Evolutionary conservation across 2,797 vertebrate genomes (phyloP).

Genomic region (Florisuga fusca): DNA sequence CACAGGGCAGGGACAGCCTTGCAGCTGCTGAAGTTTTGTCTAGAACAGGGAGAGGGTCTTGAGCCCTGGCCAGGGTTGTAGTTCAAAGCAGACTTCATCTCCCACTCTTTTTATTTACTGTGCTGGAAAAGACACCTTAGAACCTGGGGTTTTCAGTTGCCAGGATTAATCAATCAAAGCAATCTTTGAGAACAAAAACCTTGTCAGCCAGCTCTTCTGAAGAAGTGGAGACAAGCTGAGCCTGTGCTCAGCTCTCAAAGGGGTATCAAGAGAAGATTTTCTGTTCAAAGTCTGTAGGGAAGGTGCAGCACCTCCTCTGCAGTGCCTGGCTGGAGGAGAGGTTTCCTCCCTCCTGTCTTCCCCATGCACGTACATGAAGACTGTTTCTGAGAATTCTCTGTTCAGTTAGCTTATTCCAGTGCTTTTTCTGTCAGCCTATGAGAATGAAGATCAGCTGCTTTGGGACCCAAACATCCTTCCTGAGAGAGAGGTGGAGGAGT

Average conservation of each 20-base stretch:
- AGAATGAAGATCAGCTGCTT: conserved; percentile 91
- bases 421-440: conserved; percentile 80
- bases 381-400: conserved; percentile 2
- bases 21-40: not conserved
- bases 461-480: conserved; percentile 90
- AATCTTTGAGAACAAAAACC: not conserved
- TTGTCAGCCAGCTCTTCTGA: not conserved
- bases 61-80: not conserved
- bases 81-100: not conserved
- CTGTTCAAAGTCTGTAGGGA: not conserved
- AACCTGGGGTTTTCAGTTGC: not conserved
- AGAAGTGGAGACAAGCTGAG: not conserved
- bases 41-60: not conserved
- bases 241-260: not conserved
- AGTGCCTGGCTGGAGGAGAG: not conserved
- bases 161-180: not conserved
- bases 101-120: not conserved
- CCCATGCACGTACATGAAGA: not conserved
- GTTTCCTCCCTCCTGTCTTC: not conserved
- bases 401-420: conserved; percentile 42
- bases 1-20: not conserved
- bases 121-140: not conserved
- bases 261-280: not conserved
- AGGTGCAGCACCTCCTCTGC: not conserved
- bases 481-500: conserved; percentile 87